Conservation (phyloP, 2,888 invertebrate genomes). For the Habrosyne pyritoides region DNA sequence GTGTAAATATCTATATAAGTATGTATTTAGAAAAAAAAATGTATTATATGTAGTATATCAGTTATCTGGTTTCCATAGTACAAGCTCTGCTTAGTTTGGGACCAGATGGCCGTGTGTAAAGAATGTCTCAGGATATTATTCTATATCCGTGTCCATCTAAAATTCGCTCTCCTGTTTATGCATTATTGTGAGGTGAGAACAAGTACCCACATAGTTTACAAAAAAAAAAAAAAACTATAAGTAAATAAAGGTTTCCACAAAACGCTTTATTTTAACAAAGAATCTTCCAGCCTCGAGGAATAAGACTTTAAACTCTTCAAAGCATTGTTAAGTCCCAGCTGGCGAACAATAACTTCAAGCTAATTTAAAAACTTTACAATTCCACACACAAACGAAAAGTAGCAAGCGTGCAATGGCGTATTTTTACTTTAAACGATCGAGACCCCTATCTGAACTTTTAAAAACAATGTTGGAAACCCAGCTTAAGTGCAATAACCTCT, state of each 20-base stretch:
- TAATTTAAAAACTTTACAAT: constrained; percentile 2
- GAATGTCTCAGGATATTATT: too few species aligned
- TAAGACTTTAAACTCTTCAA: background rate
- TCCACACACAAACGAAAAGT: background rate
- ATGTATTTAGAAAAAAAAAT: too few species aligned
- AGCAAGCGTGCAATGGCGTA: background rate
- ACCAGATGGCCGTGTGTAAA: too few species aligned
- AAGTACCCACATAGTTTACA: too few species aligned
- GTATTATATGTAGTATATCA: too few species aligned
- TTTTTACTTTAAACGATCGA: background rate
- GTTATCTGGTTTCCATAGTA: too few species aligned
- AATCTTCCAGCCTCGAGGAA: background rate
- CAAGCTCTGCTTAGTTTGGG: too few species aligned
- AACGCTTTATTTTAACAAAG: background rate
- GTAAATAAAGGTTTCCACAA: background rate
- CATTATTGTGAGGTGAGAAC: too few species aligned
- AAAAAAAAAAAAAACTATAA: too few species aligned
- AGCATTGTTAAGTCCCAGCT: background rate
- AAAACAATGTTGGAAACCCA: background rate
- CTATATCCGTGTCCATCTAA: too few species aligned
- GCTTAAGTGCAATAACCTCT: background rate
- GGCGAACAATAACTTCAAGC: background rate
- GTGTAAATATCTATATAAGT: too few species aligned
- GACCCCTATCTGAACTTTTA: background rate
- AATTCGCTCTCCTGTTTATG: too few species aligned